phyloP scores from a whole-genome alignment of 2,113 vertebrate genomes.

The human (Homo sapiens) region GRCh38 chr11:124940001-124940500 shows the following conservation, averaged over 20 bases:
- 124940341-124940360: not conserved
- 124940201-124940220: not conserved
- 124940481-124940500: not conserved
- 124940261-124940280: not conserved
- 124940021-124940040: not conserved
- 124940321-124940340: not conserved
- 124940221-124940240: not conserved
- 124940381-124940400: not conserved
- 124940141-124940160: constrained; percentile 24
- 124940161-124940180: not conserved
- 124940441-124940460: not conserved
- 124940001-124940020: not conserved
- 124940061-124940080: not conserved
- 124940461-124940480: not conserved
- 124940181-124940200: not conserved
- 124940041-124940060: not conserved
- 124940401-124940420: not conserved
- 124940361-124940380: not conserved
- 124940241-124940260: not conserved
- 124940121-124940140: not conserved
- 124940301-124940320: not conserved
- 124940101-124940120: not conserved
- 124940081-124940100: not conserved
- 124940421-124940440: not conserved
- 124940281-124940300: not conserved